Evolutionary conservation across 1,140 invertebrate species (phyloP).

Genomic region (Neoseiulus cucumeris): DNA sequence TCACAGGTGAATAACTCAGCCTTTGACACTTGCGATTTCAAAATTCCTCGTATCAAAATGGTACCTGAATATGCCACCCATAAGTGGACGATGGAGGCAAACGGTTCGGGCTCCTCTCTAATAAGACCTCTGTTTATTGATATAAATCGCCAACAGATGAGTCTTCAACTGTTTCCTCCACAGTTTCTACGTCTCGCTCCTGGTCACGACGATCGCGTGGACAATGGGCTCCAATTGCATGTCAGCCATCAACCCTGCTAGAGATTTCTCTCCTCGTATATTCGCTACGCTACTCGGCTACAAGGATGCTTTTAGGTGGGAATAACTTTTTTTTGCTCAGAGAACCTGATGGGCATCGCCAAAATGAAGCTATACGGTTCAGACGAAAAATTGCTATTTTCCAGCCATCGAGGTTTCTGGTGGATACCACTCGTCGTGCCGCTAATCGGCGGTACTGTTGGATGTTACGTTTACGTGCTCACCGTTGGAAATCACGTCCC

Average conservation of each 20-base stretch:
- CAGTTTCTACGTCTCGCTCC: constrained; percentile 17
- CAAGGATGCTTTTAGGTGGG: not conserved
- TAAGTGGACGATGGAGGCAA: too few relatives aligned
- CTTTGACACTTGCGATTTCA: not conserved
- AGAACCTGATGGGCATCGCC: not conserved
- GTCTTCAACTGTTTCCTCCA: not conserved
- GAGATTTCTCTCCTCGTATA: constrained; percentile 38
- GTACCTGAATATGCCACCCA: too few relatives aligned
- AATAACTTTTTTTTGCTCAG: too few relatives aligned
- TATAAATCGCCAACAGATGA: too few relatives aligned
- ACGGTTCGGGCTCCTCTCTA: too few relatives aligned
- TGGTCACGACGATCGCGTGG: constrained; percentile 33
- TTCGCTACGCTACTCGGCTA: constrained; percentile 35
- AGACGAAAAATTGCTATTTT: not conserved
- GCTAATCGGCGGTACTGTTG: not conserved
- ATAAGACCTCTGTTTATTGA: too few relatives aligned
- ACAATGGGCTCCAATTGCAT: constrained; percentile 39
- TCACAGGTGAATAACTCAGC: constrained; percentile 15
- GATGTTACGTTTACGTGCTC: not conserved
- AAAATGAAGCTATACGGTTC: not conserved
- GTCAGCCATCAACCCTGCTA: constrained; percentile 40
- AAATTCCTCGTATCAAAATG: not conserved
- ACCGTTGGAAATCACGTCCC: not conserved
- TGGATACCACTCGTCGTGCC: not conserved
- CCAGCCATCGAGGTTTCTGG: not conserved